Base-by-base conservation (phyloP, 1,140 invertebrate species). In the Copidosoma floridanum region DNA sequence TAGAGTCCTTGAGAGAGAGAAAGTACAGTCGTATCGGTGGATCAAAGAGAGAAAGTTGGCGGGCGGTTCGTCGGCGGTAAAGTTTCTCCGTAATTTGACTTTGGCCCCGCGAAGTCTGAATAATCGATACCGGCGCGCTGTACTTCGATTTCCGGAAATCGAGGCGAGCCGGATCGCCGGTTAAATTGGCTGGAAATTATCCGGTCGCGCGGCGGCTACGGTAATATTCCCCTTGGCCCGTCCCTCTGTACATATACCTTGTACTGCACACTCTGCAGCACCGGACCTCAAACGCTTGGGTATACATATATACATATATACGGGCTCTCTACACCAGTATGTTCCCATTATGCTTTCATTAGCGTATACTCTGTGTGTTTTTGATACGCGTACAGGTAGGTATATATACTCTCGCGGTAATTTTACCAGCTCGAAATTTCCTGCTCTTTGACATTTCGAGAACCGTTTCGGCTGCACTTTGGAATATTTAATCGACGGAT, bases 181-280 rank as follows among this genome's bases (percentile, higher is more conserved):
- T 71, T 69, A 76, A 77, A 77, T 75, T 74, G 72, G 65, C 66
- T 73, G 72, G 68, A 75, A 77, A 76, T 74, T 70, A 75, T 76
- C 74, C 68, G 57, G 59, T 52, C 62, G 50, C 53, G 53, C 48
- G 38, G 1, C 11, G 2, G n/a, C n/a, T n/a, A n/a, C n/a, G n/a
- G n/a, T n/a, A n/a, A n/a, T n/a, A n/a, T n/a, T n/a, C n/a, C n/a
- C n/a, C n/a, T n/a, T 66, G 57, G n/a, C 46, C 48, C 8, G 23
- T 1, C 11, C 35, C 32, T 16, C 32, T 35, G 16, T 16, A 32
- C 14, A 4, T 23, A 52, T 51, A 51, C 26, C 20, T 37, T 14
- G 24, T n/a, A 21, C 41, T n/a, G 16, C 27, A 18, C 18, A 50
- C 6, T 29, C 47, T n/a, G n/a, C n/a, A n/a, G n/a, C n/a, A n/a